phyloP scores from a whole-genome alignment of 2,888 invertebrate species.

The Polydrusus cervinus region DNA sequence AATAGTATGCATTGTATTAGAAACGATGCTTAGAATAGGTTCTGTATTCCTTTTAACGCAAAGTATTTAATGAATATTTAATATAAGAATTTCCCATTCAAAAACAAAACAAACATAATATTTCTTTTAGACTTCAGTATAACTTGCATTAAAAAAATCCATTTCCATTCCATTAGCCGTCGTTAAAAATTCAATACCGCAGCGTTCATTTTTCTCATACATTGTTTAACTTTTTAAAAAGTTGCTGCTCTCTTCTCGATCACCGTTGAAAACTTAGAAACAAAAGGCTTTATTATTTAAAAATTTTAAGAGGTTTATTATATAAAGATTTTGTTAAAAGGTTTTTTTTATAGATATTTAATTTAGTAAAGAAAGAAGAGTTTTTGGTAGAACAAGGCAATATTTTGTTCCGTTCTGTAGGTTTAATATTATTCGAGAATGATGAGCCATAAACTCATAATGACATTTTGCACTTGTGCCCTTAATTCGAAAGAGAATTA shows the following conservation, averaged over 20 bases:
- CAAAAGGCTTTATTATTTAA: constrained; percentile 28
- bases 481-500: no score
- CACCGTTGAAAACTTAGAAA: constrained; percentile 20
- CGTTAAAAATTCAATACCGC: constrained; percentile 52
- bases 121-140: constrained; percentile 33
- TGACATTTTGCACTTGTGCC: no score
- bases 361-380: neutral
- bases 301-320: neutral
- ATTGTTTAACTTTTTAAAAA: constrained; percentile 46
- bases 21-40: no score
- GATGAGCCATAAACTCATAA: no score
- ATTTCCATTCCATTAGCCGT: constrained; percentile 55
- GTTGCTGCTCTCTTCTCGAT: constrained; percentile 28
- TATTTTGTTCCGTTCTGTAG: no score
- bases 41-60: neutral
- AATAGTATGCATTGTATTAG: no score
- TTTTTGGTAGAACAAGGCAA: no score
- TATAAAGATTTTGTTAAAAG: neutral
- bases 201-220: constrained; percentile 45
- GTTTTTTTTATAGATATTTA: neutral
- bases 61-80: neutral
- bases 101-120: constrained; percentile 23
- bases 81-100: neutral
- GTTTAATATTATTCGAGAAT: no score
- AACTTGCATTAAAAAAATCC: constrained; percentile 49